phyloP scores from a whole-genome alignment of 2,797 vertebrate genomes.

The Gallinago nigripennis region DNA sequence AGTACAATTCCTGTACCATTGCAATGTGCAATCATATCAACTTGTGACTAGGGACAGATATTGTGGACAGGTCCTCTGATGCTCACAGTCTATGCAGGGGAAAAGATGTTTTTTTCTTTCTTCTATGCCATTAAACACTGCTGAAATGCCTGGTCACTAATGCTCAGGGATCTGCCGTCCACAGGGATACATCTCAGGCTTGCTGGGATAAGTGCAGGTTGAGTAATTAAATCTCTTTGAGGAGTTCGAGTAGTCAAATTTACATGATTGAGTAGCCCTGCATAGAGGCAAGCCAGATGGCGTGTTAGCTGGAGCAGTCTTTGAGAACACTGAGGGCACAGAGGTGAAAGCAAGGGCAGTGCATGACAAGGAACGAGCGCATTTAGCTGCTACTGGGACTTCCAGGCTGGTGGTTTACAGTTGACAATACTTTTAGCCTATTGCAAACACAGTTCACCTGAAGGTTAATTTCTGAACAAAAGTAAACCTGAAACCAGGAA shows the following conservation, averaged over 20 bases:
- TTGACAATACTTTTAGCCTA: neutral
- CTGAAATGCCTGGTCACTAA: neutral
- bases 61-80: neutral
- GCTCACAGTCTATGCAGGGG: neutral
- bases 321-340: fast-evolving
- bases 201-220: neutral
- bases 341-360: neutral
- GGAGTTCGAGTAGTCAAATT: neutral
- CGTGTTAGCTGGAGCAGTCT: neutral
- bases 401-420: neutral
- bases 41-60: neutral
- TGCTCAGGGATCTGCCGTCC: neutral
- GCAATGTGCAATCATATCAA: neutral
- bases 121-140: neutral
- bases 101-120: neutral
- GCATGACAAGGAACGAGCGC: fast-evolving
- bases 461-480: neutral
- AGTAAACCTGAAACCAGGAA: neutral
- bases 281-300: neutral
- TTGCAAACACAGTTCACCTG: neutral
- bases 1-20: too few relatives aligned
- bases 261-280: neutral
- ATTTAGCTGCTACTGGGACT: neutral
- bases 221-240: neutral
- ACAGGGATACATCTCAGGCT: neutral